Evolutionary conservation across 2,888 invertebrate genomes (phyloP).

Genomic region (Camptogramma bilineatum): DNA sequence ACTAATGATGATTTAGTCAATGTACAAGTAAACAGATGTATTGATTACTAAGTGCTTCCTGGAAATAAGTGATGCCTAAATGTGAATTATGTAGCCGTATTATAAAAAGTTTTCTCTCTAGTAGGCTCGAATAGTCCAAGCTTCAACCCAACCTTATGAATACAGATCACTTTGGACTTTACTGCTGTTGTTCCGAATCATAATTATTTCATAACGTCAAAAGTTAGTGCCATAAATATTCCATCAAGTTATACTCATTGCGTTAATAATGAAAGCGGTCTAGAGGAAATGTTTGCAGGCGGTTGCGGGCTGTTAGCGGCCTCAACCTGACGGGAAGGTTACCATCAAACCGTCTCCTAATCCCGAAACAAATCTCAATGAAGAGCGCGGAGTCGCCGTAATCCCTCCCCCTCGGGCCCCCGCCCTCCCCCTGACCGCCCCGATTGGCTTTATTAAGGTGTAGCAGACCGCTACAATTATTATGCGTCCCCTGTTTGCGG

Average conservation of each 20-base stretch:
- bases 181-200: constrained; percentile 56
- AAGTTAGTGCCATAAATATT: constrained; percentile 71
- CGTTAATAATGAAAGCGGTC: constrained; percentile 63
- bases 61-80: not conserved
- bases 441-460: constrained; percentile 86
- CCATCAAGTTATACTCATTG: constrained; percentile 63
- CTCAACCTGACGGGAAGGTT: constrained; percentile 67
- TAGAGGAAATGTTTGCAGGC: constrained; percentile 62
- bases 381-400: constrained; percentile 79
- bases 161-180: constrained; percentile 38
- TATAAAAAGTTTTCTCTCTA: not conserved
- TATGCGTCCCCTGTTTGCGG: constrained; percentile 85
- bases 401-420: constrained; percentile 61
- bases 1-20: constrained; percentile 17
- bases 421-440: constrained; percentile 60
- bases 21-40: constrained; percentile 2
- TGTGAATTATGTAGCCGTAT: not conserved
- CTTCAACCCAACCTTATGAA: constrained; percentile 32
- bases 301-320: constrained; percentile 62
- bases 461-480: constrained; percentile 85
- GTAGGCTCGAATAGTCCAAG: constrained; percentile 12
- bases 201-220: constrained; percentile 65
- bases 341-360: constrained; percentile 80
- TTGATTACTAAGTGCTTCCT: constrained; percentile 5
- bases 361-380: constrained; percentile 85